Base-by-base conservation (phyloP, 2,888 invertebrate species). In the Apeira syringaria region DNA sequence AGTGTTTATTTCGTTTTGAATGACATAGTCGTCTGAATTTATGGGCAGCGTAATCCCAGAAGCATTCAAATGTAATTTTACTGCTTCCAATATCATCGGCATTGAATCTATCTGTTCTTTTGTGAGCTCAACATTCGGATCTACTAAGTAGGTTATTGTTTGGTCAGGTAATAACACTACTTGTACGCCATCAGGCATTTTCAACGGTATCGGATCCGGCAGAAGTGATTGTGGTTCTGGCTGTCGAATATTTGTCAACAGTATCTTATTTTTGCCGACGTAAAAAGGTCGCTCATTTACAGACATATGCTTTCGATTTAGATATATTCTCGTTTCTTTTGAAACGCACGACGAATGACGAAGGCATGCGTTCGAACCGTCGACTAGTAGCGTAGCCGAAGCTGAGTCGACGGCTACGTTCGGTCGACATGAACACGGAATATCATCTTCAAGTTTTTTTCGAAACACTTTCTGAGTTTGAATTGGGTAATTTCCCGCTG, bases 261-360 rank as follows among this genome's bases (percentile, higher is more conserved):
- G 64, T 50, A 87, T 79, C 71, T 80, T 79, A 56, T 81, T 77
- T 41, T 72, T 68, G 1, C 83, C 87, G 8, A 87, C 61, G 52
- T 49, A 75, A 66, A 84, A 72, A 3, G 79, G 80, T 49, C 48
- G 63, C 12, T 61, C 47, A 2, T 56, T 13, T 1, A 26, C 52
- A 8, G 58, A 35, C 36, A 64, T 41, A 31, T 62, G 45, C 50
- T 61, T 59, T 25, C 60, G 63, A 34, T 59, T 72, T 26, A 73
- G 33, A 40, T 59, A 59, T 39, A 75, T 41, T 43, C 61, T 41
- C 32, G 50, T 60, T 33, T 62, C 56, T 36, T 60, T 53, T 1
- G 34, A 32, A 5, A 31, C 24, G n/a, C n/a, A n/a, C n/a, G n/a
- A n/a, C n/a, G n/a, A n/a, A 12, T 52, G 56, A 27, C 44, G 13